phyloP scores from a whole-genome alignment of 2,888 invertebrate species.

The Leucophora obtusa region DNA sequence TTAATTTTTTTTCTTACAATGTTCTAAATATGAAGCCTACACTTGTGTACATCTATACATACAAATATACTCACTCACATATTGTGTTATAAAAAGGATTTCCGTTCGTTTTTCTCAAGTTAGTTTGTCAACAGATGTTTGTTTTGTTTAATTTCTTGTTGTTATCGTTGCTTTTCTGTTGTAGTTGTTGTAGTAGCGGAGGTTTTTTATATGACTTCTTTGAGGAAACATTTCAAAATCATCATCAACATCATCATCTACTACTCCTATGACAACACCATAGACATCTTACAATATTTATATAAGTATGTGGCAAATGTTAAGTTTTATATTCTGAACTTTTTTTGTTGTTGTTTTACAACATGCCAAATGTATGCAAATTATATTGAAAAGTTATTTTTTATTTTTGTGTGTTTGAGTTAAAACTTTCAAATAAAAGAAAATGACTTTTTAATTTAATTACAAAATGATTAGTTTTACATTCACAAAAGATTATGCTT shows the following conservation, averaged over 20 bases:
- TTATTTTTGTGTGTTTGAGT: constrained; percentile 41
- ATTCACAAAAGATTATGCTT: constrained; percentile 61
- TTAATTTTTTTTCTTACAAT: constrained; percentile 27
- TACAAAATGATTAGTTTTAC: constrained; percentile 65
- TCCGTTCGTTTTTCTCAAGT: constrained; percentile 54
- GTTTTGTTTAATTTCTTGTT: constrained; percentile 54
- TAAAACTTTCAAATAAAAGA: constrained; percentile 61
- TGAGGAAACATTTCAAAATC: constrained; percentile 36
- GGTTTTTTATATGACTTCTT: constrained; percentile 33
- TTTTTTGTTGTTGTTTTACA: constrained; percentile 16
- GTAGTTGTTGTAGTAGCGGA: constrained; percentile 7
- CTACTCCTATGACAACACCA: constrained; percentile 12
- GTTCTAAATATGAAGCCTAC: constrained; percentile 16
- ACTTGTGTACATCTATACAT: not conserved
- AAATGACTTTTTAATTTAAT: constrained; percentile 65
- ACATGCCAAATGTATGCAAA: constrained; percentile 63
- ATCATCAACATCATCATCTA: constrained; percentile 28
- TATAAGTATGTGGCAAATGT: constrained; percentile 52
- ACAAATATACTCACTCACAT: not conserved
- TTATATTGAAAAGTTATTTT: constrained; percentile 61
- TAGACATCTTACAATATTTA: constrained; percentile 42
- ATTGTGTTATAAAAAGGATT: constrained; percentile 55
- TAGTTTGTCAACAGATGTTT: constrained; percentile 64
- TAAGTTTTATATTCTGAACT: constrained; percentile 19
- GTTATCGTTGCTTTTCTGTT: constrained; percentile 21